Evolutionary conservation across 1,140 invertebrate genomes (phyloP), one percentile per base, ranked within the genome.

Genomic region (Sesamia nonagrioides): DNA sequence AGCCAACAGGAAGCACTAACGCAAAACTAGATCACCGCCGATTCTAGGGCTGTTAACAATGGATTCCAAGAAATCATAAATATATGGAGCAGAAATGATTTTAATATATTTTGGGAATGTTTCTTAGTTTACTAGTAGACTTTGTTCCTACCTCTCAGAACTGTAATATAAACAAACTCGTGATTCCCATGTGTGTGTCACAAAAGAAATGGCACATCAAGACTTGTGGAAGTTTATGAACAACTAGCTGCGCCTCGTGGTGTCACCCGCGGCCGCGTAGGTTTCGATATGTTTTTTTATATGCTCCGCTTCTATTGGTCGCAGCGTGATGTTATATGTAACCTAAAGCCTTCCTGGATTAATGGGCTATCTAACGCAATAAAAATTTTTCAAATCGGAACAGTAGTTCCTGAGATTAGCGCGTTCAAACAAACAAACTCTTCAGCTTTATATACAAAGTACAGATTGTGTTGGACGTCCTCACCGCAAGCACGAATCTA

Each of bases 1-100:
- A 60, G n/a, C 17, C 18, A 66, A 66, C 61, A 66, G 61, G 61
- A 66, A 66, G 37, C 61, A 42, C 54, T 58, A 58, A 58, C 2
- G 37, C 17, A 5, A 66, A 66, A 66, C 61, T 66, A 45, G 61
- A 66, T 37, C 37, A 66, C 37, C 18, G 18, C n/a, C 17, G 61
- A 66, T 42, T 63, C 37, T 66, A 42, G 37, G 37, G n/a, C 37
- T 58, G 21, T 42, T 45, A 66, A 66, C 61, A 66, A 66, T 66
- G 13, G 18, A 45, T 42, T 40, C 37, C 5, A 1, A 63, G n/a
- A 63, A 40, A 63, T 63, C 40, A 63, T 40, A 63, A 35, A 60
- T 35, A 35, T 35, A 60, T 40, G 40, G 33, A 61, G 37, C 37
- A 66, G 37, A 66, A 66, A 45, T 66, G 17, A 66, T 66, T 66